phyloP scores from a whole-genome alignment of 2,888 invertebrate genomes.

The Tenodera sinensis region DNA sequence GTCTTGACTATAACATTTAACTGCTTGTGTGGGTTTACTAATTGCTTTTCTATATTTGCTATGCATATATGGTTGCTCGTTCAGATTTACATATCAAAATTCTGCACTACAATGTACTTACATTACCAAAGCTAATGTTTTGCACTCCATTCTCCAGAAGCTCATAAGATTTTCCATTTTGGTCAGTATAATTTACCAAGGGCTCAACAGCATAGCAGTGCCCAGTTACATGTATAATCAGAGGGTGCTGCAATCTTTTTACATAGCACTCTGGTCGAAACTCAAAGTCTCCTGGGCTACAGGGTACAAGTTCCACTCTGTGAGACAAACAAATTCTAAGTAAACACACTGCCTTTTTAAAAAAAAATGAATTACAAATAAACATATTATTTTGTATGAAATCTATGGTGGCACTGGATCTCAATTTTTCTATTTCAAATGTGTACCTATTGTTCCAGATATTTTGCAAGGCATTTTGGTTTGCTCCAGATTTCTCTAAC shows the following conservation, averaged over 20 bases:
- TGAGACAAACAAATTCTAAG: constrained; percentile 11
- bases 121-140: constrained; percentile 44
- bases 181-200: constrained; percentile 46
- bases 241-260: constrained; percentile 50
- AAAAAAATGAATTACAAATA: too few relatives aligned
- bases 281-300: constrained; percentile 51
- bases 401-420: too few relatives aligned
- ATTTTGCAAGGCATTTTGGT: too few relatives aligned
- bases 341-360: too few relatives aligned
- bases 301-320: constrained; percentile 55
- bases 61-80: neutral
- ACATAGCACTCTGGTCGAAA: constrained; percentile 56
- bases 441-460: too few relatives aligned
- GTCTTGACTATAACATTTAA: too few relatives aligned
- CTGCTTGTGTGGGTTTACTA: neutral
- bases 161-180: constrained; percentile 35
- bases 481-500: too few relatives aligned
- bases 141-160: constrained; percentile 40
- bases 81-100: too few relatives aligned
- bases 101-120: constrained; percentile 32
- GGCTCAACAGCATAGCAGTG: constrained; percentile 53
- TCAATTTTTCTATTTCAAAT: too few relatives aligned
- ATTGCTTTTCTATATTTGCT: neutral
- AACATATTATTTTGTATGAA: too few relatives aligned
- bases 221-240: constrained; percentile 52